Conservation (phyloP, 2,797 vertebrate species). For the Momotus momota region DNA sequence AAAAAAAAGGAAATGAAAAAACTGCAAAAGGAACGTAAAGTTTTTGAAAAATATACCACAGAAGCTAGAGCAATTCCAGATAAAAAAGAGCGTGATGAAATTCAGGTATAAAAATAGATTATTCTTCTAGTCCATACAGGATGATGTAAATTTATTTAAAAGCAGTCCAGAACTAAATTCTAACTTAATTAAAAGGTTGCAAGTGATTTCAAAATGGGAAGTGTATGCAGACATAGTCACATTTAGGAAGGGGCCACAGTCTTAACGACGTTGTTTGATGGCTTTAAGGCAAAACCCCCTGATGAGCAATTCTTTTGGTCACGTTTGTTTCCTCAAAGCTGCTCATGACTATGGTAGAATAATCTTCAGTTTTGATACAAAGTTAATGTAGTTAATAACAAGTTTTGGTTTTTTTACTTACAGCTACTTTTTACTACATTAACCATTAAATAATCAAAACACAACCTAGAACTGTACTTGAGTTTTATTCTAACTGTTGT, state of each 20-base stretch:
- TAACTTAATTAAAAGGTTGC: neutral
- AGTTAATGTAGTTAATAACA: neutral
- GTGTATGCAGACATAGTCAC: neutral
- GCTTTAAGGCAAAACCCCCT: neutral
- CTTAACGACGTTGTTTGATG: neutral
- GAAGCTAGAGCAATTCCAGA: conserved; percentile 90
- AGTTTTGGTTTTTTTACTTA: neutral
- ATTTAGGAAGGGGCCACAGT: neutral
- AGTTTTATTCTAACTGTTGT: neutral
- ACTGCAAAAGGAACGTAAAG: conserved; percentile 90
- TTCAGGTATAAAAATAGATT: conserved; percentile 84
- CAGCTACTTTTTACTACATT: too few relatives aligned
- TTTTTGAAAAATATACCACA: conserved; percentile 91
- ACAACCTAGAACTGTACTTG: neutral
- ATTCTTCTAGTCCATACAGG: neutral
- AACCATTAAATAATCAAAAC: neutral
- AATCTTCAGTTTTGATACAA: neutral
- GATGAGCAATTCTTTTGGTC: neutral
- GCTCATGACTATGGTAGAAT: neutral
- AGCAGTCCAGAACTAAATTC: neutral
- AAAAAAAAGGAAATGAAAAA: conserved; percentile 90
- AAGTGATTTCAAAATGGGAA: neutral
- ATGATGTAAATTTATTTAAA: neutral
- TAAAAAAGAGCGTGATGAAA: conserved; percentile 95
- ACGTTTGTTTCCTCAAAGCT: neutral